These are phyloP conservation scores for Coluber constrictor DNA, from an alignment of 2,797 vertebrate genomes.

Conservation along the genomic window DNA sequence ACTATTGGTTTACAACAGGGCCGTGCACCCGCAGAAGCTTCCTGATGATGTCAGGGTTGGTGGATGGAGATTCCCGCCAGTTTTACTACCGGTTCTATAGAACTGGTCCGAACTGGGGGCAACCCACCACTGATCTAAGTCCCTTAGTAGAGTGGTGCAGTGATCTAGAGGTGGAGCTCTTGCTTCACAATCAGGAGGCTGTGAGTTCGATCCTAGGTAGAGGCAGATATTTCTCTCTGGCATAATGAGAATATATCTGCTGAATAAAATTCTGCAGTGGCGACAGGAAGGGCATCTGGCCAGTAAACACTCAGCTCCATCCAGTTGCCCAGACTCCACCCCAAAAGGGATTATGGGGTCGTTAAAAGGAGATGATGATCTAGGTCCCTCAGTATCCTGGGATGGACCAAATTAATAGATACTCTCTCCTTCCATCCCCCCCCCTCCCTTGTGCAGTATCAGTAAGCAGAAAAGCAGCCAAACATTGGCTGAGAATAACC, in stretches of 20 bases:
- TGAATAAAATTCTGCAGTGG: neutral
- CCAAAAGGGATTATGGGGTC: neutral
- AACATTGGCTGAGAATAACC: neutral
- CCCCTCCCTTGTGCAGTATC: neutral
- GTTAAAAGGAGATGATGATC: neutral
- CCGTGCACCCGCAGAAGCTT: rapidly evolving
- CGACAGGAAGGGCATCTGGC: neutral
- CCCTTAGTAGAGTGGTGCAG: neutral
- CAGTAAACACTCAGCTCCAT: neutral
- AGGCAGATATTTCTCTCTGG: too few relatives aligned
- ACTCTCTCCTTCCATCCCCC: neutral
- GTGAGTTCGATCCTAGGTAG: too few relatives aligned
- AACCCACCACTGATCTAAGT: neutral
- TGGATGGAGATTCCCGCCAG: too few relatives aligned
- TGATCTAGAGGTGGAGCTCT: too few relatives aligned
- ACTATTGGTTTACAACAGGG: too few relatives aligned
- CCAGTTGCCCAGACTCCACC: neutral
- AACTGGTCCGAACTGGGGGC: too few relatives aligned
- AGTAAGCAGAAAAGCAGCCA: neutral
- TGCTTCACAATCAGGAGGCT: too few relatives aligned
- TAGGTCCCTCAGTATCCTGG: neutral
- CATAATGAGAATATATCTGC: too few relatives aligned
- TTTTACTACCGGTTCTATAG: too few relatives aligned
- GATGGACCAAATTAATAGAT: neutral
- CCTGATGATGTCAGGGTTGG: too few relatives aligned